phyloP scores from a whole-genome alignment of 2,113 vertebrate genomes.

The Vidua chalybeata region DNA sequence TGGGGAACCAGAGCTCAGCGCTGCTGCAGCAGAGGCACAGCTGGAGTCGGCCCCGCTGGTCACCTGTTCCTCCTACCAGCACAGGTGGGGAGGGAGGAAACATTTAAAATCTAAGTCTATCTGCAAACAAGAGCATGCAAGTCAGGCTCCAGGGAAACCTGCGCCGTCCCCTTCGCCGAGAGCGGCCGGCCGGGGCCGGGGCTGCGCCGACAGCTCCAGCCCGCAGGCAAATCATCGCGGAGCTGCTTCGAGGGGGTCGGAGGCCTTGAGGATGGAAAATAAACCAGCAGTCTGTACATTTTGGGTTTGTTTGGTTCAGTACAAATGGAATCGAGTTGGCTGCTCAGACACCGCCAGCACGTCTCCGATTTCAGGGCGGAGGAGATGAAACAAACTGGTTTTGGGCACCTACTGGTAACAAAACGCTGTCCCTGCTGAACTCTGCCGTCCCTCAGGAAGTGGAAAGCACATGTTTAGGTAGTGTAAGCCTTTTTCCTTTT shows the following conservation, averaged over 20 bases:
- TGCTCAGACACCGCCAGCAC: conserved; percentile 56
- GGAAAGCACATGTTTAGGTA: conserved; percentile 84
- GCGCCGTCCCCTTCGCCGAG: conserved; percentile 13
- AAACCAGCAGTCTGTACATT: conserved; percentile 70
- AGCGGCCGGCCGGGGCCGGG: neutral
- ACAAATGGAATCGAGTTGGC: conserved; percentile 67
- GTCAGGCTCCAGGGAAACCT: conserved; percentile 36
- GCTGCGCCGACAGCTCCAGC: neutral
- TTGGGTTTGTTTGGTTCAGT: conserved; percentile 58
- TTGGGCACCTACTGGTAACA: conserved; percentile 49
- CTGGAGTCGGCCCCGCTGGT: neutral
- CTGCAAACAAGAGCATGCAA: conserved; percentile 54
- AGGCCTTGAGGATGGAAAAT: conserved; percentile 56
- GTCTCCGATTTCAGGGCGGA: conserved; percentile 57
- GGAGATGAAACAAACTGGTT: conserved; percentile 55
- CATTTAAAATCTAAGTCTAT: conserved; percentile 42
- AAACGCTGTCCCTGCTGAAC: conserved; percentile 59
- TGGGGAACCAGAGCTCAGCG: neutral
- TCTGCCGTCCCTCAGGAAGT: conserved; percentile 77
- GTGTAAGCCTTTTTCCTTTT: conserved; percentile 83
- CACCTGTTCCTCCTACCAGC: neutral
- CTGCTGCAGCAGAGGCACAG: neutral
- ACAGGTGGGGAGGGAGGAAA: neutral
- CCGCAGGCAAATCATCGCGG: neutral
- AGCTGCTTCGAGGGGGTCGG: neutral